Conservation (phyloP, 2,888 invertebrate species). For the Papilio demoleus region DNA sequence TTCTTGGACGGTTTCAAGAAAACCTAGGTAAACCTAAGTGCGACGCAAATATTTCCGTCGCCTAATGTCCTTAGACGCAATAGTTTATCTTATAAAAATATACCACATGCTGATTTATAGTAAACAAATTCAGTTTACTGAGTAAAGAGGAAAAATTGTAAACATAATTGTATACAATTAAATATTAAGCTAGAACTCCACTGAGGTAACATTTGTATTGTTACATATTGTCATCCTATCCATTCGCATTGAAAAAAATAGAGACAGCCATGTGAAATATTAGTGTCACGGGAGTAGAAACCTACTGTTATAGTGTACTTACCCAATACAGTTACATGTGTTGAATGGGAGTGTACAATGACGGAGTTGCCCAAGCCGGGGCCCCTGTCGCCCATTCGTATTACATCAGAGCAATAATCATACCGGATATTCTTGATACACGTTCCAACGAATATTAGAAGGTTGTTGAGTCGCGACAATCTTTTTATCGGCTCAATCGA, state of each 20-base stretch:
- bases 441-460: constrained; percentile 63
- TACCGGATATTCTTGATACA: constrained; percentile 68
- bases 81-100: neutral
- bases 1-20: neutral
- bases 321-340: constrained; percentile 23
- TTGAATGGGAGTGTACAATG: constrained; percentile 44
- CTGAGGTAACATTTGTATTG: neutral
- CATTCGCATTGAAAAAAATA: neutral
- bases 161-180: constrained; percentile 7
- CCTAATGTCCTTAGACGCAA: neutral
- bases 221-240: neutral
- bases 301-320: neutral
- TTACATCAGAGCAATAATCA: constrained; percentile 66
- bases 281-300: neutral
- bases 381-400: constrained; percentile 54
- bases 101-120: neutral
- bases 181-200: neutral
- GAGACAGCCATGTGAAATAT: neutral
- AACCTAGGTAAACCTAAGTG: neutral
- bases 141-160: constrained; percentile 5
- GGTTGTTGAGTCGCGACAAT: constrained; percentile 58
- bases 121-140: constrained; percentile 9
- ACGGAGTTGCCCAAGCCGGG: constrained; percentile 49
- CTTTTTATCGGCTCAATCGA: constrained; percentile 52
- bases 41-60: neutral